Conservation (phyloP, 1,140 invertebrate species). For the Lamellibrachia luymesi region DNA sequence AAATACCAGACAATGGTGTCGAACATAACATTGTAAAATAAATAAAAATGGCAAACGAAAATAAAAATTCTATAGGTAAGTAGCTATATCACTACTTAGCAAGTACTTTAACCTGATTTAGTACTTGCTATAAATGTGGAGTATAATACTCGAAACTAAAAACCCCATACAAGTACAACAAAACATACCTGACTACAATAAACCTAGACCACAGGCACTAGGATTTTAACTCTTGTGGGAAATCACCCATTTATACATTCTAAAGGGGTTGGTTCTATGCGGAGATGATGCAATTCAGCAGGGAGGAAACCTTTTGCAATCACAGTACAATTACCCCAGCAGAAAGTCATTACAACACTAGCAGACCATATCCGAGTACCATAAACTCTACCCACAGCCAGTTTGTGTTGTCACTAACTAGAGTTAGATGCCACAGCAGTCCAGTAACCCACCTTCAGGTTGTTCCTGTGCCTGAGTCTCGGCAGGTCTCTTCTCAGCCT, state of each 20-base stretch:
- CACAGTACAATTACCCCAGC: not conserved
- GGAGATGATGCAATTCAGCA: not conserved
- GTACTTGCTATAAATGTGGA: not conserved
- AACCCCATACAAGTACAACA: not conserved
- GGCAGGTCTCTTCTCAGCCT: not conserved
- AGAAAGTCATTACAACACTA: not conserved
- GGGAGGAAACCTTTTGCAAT: not conserved
- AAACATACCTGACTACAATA: not conserved
- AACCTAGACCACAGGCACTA: not conserved
- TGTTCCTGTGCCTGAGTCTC: not conserved
- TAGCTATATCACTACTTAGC: not conserved
- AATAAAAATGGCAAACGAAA: not conserved
- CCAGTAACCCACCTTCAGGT: not conserved
- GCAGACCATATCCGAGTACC: no score
- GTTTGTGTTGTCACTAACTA: not conserved
- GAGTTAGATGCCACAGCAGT: not conserved
- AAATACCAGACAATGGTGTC: not conserved
- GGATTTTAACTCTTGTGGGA: no score
- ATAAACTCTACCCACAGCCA: not conserved
- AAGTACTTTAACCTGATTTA: not conserved
- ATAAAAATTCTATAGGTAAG: not conserved
- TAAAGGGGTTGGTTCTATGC: not conserved
- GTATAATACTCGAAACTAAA: not conserved
- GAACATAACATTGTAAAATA: not conserved
- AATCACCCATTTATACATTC: not conserved